Percentiles rank a stretch among this genome's conserved stretches.
phyloP scores from a whole-genome alignment of 2,888 invertebrate species.

The Cataglyphis livida region DNA sequence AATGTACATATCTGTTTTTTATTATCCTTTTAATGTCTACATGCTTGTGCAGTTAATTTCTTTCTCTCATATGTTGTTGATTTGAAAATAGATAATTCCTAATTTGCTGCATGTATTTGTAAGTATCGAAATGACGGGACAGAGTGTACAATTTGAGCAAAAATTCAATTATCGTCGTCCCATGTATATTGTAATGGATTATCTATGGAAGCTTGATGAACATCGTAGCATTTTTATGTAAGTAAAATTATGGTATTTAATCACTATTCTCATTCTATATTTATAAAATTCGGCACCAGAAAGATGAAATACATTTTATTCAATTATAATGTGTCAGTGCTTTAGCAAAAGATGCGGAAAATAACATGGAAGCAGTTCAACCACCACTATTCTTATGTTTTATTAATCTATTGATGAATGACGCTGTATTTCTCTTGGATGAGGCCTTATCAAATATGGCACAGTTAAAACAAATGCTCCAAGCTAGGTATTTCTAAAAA shows the following conservation, averaged over 20 bases:
- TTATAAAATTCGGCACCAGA: background rate
- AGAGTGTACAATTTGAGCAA: conserved; percentile 97
- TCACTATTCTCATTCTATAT: background rate
- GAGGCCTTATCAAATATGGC: conserved; percentile 96
- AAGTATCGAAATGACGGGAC: conserved; percentile 99
- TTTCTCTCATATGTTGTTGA: background rate
- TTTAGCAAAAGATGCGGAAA: conserved; percentile 93
- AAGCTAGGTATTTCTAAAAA: conserved; percentile 88
- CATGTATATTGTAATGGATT: conserved; percentile 97
- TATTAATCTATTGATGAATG: conserved; percentile 98
- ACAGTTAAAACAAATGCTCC: conserved; percentile 93
- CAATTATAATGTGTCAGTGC: conserved; percentile 85
- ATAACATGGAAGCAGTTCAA: conserved; percentile 95
- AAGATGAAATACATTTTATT: conserved; percentile 1
- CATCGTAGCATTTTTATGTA: conserved; percentile 93
- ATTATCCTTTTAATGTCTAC: too few species aligned
- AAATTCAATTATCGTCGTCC: conserved; percentile 98
- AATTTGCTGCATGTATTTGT: conserved; percentile 96
- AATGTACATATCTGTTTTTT: too few species aligned
- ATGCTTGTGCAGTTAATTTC: background rate
- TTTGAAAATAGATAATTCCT: conserved; percentile 89
- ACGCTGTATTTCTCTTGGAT: conserved; percentile 97
- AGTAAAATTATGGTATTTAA: conserved; percentile 76
- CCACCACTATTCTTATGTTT: conserved; percentile 97
- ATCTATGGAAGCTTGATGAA: conserved; percentile 93